phyloP scores from a whole-genome alignment of 2,888 invertebrate genomes.

The Drosophila subsilvestris region DNA sequence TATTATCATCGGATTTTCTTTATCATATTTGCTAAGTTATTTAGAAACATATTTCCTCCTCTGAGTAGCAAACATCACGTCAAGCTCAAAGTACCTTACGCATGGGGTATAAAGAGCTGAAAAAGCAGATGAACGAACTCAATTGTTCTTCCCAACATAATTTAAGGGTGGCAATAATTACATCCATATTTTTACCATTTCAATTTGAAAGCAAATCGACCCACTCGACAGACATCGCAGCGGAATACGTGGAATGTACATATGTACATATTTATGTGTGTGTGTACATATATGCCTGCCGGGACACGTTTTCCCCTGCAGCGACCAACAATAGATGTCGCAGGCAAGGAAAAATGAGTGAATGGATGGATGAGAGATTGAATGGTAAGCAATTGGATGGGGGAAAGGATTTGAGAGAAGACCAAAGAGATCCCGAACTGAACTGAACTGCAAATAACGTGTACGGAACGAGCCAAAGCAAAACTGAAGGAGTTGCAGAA shows the following conservation, averaged over 20 bases:
- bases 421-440: too few species aligned
- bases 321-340: background rate
- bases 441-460: too few species aligned
- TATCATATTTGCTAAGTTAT: too few species aligned
- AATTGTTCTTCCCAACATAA: constrained; percentile 41
- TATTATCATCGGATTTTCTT: too few species aligned
- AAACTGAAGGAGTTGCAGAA: too few species aligned
- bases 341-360: background rate
- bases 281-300: background rate
- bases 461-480: too few species aligned
- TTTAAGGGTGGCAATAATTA: constrained; percentile 69
- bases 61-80: too few species aligned
- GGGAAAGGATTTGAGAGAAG: too few species aligned
- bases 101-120: background rate
- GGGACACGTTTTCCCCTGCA: background rate
- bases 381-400: background rate
- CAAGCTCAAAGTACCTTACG: background rate
- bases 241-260: background rate
- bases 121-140: constrained; percentile 13
- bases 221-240: constrained; percentile 16
- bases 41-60: too few species aligned
- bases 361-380: background rate
- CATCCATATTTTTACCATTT: constrained; percentile 70
- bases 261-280: too few species aligned
- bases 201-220: constrained; percentile 48